Evolutionary conservation across 2,888 invertebrate species (phyloP), one percentile per base, ranked within the genome.

Genomic region (Hyppa rectilinea): DNA sequence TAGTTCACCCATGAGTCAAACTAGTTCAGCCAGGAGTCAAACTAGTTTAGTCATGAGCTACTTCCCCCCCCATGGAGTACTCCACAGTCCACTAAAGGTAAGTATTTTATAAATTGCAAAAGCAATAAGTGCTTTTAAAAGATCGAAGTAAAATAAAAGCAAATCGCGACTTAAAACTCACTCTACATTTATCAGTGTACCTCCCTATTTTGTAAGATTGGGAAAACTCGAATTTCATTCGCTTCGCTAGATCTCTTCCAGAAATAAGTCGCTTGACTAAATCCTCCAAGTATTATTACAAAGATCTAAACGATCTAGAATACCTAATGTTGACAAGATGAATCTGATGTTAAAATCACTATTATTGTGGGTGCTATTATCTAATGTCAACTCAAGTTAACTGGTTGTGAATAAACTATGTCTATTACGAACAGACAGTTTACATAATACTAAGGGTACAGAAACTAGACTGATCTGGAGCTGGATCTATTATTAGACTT

Each of bases 251-350:
- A 29, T 31, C 12, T 63, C 31, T 47, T 31, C 17, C 4, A 63
- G n/a, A 14, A n/a, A 7, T 1, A 2, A 31, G 52, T 7, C 7
- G 26, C 75, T 75, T 29, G 47, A 47, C 5, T 38, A 34, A 29
- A 56, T 36, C 12, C 6, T 31, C 5, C 34, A 10, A 23, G 17
- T 65, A 12, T 47, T 61, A 75, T 74, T 26, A 62, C 31, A 60
- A 49, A 26, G 31, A 45, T 38, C 12, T 31, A n/a, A 62, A 36
- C 10, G 3, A 10, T 58, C 45, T 70, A 45, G 1, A 69, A 70
- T 34, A n/a, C n/a, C n/a, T n/a, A 70, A 70, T 34, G 26, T 12
- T 20, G 10, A 5, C 20, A 12, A 47, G 31, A 38, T 38, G 23
- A 26, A 38, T 20, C 4, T 14, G 0, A 31, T 2, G 23, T n/a